Conservation (phyloP, 2,113 vertebrate genomes). For the Psilopsiagon aurifrons region DNA sequence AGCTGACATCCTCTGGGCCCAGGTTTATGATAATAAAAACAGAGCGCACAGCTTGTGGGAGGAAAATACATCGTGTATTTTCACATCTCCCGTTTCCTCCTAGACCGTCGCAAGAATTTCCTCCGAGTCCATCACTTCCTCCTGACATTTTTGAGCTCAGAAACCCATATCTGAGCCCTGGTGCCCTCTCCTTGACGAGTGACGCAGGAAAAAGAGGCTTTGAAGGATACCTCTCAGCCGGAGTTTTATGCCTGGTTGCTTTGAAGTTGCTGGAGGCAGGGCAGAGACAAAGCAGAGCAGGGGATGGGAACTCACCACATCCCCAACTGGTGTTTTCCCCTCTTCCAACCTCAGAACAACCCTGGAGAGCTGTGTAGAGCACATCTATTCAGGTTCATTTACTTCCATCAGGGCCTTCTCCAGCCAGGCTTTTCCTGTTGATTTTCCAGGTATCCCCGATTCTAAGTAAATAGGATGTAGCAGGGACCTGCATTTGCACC, state of each 20-base stretch:
- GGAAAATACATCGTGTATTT: slow-evolving; percentile 75
- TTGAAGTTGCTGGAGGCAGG: background rate
- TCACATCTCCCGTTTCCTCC: slow-evolving; percentile 73
- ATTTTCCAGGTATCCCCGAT: background rate
- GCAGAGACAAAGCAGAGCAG: background rate
- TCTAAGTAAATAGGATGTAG: background rate
- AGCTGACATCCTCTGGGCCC: slow-evolving; percentile 69
- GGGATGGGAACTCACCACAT: background rate
- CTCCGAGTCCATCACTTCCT: slow-evolving; percentile 70
- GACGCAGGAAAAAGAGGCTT: slow-evolving; percentile 13
- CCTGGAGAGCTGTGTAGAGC: background rate
- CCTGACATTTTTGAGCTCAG: slow-evolving; percentile 50
- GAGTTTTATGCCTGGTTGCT: background rate
- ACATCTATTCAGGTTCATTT: background rate
- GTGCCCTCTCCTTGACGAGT: background rate
- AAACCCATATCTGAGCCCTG: slow-evolving; percentile 6
- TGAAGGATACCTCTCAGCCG: slow-evolving; percentile 17
- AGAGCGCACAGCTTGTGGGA: slow-evolving; percentile 51
- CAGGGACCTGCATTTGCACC: background rate
- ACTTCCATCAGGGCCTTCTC: background rate
- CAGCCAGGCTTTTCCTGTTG: background rate
- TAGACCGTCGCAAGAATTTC: slow-evolving; percentile 73
- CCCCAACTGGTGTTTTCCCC: background rate
- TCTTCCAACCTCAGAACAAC: background rate
- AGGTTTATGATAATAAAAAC: slow-evolving; percentile 75